phyloP scores from a whole-genome alignment of 2,797 vertebrate species.

The Clamator glandarius region DNA sequence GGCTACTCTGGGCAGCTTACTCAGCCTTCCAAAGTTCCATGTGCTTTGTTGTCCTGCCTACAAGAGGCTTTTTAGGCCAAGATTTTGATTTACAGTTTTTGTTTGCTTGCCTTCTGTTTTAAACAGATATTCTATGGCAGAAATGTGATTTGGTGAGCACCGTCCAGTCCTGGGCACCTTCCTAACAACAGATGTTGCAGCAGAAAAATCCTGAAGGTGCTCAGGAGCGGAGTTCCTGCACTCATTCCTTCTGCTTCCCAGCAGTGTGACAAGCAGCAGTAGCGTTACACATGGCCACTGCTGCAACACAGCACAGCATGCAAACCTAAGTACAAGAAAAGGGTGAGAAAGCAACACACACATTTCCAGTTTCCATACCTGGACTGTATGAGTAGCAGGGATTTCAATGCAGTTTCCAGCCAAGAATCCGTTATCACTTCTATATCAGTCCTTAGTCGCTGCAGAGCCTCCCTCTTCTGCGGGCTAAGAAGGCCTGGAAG shows the following conservation, averaged over 20 bases:
- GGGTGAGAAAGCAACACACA: background rate
- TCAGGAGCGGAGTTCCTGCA: background rate
- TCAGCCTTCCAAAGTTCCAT: background rate
- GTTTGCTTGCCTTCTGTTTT: background rate
- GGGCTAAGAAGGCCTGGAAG: conserved; percentile 89
- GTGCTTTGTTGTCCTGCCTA: background rate
- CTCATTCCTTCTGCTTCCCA: background rate
- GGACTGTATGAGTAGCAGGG: conserved; percentile 94
- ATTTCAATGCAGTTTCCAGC: conserved; percentile 95
- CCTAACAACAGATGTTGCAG: background rate
- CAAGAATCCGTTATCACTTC: conserved; percentile 95
- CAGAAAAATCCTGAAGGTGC: background rate
- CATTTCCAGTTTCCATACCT: conserved; percentile 77
- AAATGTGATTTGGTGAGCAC: background rate
- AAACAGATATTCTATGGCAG: background rate
- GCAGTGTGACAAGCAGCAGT: background rate
- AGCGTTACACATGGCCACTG: background rate
- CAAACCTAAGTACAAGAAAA: background rate
- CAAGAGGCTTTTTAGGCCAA: background rate
- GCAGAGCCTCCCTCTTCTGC: conserved; percentile 90
- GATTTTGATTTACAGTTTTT: background rate
- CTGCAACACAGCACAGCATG: background rate
- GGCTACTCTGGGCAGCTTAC: background rate
- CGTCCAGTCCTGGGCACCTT: background rate
- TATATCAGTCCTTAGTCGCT: conserved; percentile 90